Evolutionary conservation across 2,888 invertebrate species (phyloP).

Genomic region (Drosophila nr. perissopoda): DNA sequence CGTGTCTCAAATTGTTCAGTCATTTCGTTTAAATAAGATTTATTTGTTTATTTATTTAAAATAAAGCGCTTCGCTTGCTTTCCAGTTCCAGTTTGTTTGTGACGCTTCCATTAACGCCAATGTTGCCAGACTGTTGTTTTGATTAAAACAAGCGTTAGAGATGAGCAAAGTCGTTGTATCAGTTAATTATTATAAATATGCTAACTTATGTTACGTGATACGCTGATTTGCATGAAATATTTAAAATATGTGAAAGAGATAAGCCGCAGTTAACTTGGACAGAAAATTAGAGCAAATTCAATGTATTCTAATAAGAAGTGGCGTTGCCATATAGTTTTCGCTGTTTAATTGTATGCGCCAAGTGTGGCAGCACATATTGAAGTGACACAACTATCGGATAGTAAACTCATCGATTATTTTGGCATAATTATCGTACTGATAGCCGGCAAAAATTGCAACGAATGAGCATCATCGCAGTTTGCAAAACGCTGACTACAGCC

Average conservation of each 20-base stretch:
- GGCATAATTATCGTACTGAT: neutral
- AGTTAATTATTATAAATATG: neutral
- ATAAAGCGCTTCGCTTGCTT: constrained; percentile 27
- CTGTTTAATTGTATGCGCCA: too few relatives aligned
- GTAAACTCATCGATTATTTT: constrained; percentile 8
- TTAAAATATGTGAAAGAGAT: neutral
- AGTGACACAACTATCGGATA: neutral
- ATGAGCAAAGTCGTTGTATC: constrained; percentile 1
- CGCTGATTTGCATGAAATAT: neutral
- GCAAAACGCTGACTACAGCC: constrained; percentile 1
- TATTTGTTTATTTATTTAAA: constrained; percentile 17
- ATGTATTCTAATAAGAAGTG: neutral
- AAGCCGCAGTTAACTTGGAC: neutral
- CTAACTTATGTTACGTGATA: too few relatives aligned
- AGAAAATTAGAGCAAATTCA: neutral
- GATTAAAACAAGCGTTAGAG: neutral
- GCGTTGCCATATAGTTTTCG: neutral
- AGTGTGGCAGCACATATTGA: neutral
- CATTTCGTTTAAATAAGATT: constrained; percentile 16
- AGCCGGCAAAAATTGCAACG: constrained; percentile 54
- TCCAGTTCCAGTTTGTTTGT: constrained; percentile 1
- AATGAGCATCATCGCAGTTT: constrained; percentile 22
- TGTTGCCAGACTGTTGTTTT: constrained; percentile 36
- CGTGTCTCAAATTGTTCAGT: constrained; percentile 21
- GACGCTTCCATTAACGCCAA: constrained; percentile 24